Evolutionary conservation across 2,797 vertebrate genomes (phyloP).

Genomic region (Liasis olivaceus): DNA sequence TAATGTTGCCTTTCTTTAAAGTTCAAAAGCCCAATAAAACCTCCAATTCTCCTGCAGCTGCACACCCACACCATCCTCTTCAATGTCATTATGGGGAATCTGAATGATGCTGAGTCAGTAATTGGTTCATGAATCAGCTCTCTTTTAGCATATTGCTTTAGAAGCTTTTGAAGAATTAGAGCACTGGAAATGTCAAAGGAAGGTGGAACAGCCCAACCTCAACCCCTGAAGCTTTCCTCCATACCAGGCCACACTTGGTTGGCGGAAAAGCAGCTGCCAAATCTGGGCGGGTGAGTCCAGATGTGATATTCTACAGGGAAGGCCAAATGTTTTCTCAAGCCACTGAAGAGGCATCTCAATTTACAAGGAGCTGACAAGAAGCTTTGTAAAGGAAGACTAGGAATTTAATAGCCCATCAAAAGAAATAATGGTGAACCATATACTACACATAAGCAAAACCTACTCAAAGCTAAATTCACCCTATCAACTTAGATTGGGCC

Average conservation of each 20-base stretch:
- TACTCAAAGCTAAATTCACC: not conserved
- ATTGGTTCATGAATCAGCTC: not conserved
- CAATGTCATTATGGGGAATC: conserved; percentile 10
- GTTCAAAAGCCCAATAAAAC: not conserved
- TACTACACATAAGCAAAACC: not conserved
- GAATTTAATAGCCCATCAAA: not conserved
- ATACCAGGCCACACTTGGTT: fast-evolving
- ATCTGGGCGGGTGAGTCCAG: not conserved
- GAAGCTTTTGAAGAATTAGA: not conserved
- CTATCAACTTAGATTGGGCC: too few species aligned
- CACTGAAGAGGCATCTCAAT: not conserved
- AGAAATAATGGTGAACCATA: not conserved
- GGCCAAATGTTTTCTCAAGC: not conserved
- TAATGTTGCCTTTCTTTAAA: not conserved
- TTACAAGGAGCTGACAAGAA: not conserved
- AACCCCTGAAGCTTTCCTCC: not conserved
- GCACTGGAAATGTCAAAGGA: not conserved
- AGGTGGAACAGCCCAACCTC: not conserved
- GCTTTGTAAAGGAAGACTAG: not conserved
- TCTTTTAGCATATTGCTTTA: not conserved
- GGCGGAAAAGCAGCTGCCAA: not conserved
- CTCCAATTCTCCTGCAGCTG: conserved; percentile 2
- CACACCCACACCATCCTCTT: conserved; percentile 8
- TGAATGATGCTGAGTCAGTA: conserved; percentile 33
- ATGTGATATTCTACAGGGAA: conserved; percentile 7